phyloP scores from a whole-genome alignment of 2,113 vertebrate genomes.

The Amphiprion ocellaris region DNA sequence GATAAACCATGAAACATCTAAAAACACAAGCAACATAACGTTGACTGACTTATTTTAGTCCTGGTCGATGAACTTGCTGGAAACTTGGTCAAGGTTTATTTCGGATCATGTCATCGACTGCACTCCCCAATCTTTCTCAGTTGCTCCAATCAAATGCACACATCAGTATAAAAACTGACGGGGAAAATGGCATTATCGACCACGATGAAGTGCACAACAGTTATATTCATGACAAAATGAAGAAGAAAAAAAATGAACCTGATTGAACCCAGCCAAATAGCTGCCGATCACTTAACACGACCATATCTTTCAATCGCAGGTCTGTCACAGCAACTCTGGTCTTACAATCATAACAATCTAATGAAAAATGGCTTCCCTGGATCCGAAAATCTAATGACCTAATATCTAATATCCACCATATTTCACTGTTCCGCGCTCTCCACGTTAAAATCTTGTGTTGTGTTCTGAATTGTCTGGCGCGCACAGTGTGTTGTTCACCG shows the following conservation, averaged over 20 bases:
- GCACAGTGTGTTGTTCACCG: not conserved
- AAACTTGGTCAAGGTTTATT: not conserved
- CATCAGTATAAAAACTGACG: not conserved
- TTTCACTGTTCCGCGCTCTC: constrained; percentile 30
- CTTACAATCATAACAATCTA: constrained; percentile 55
- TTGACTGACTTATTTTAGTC: not conserved
- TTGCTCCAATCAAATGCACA: not conserved
- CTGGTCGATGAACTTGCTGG: constrained; percentile 5
- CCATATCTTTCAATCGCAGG: not conserved
- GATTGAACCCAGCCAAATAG: not conserved
- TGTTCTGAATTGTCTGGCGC: not conserved
- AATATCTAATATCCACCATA: constrained; percentile 69
- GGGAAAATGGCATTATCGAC: not conserved
- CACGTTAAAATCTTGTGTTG: constrained; percentile 17
- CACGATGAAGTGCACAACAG: not conserved
- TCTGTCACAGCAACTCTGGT: constrained; percentile 17
- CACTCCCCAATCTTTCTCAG: not conserved
- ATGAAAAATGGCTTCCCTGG: constrained; percentile 79
- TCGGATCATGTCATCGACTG: not conserved
- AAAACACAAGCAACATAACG: not conserved
- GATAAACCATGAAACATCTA: not conserved
- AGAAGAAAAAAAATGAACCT: not conserved
- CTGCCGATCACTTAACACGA: not conserved
- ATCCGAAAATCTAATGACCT: constrained; percentile 74
- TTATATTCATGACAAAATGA: not conserved